Evolutionary conservation across 1,140 invertebrate genomes (phyloP).

Genomic region (Apis dorsata): DNA sequence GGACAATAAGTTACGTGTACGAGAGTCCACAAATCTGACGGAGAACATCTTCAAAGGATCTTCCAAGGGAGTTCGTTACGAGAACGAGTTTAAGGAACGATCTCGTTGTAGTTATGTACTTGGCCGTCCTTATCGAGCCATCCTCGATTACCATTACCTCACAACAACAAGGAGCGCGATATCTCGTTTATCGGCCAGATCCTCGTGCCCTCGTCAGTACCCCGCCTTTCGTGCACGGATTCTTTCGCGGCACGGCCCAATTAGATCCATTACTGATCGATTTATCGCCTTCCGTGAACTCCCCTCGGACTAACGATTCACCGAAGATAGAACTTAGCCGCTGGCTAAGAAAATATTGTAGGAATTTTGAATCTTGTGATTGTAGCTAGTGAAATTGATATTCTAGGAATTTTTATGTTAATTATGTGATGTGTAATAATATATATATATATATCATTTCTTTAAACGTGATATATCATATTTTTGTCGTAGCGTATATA

Average conservation of each 20-base stretch:
- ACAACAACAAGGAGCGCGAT: conserved; percentile 20
- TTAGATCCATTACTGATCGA: conserved; percentile 44
- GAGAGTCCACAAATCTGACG: conserved; percentile 18
- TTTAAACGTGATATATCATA: too few species aligned
- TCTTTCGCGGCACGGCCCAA: conserved; percentile 26
- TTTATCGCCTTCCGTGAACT: conserved; percentile 25
- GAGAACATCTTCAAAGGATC: conserved; percentile 31
- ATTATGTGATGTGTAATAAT: too few species aligned
- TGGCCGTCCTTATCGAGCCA: conserved; percentile 42
- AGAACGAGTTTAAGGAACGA: conserved; percentile 24
- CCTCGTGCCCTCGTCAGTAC: conserved; percentile 16
- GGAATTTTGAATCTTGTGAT: not conserved
- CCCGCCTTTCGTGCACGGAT: not conserved
- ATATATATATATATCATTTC: too few species aligned
- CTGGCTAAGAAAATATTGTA: not conserved
- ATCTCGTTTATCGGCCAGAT: conserved; percentile 47
- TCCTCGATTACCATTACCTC: conserved; percentile 49
- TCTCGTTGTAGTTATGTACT: not conserved
- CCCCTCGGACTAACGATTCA: not conserved
- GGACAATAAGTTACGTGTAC: conserved; percentile 34
- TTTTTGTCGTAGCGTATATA: too few species aligned
- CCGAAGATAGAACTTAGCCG: not conserved
- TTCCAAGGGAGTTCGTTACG: conserved; percentile 40
- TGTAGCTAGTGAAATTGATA: not conserved
- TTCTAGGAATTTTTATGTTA: too few species aligned